Percentiles rank a stretch among this genome's conserved stretches.
phyloP scores from a whole-genome alignment of 2,797 vertebrate genomes.

The Notoglanidium macrostoma region DNA sequence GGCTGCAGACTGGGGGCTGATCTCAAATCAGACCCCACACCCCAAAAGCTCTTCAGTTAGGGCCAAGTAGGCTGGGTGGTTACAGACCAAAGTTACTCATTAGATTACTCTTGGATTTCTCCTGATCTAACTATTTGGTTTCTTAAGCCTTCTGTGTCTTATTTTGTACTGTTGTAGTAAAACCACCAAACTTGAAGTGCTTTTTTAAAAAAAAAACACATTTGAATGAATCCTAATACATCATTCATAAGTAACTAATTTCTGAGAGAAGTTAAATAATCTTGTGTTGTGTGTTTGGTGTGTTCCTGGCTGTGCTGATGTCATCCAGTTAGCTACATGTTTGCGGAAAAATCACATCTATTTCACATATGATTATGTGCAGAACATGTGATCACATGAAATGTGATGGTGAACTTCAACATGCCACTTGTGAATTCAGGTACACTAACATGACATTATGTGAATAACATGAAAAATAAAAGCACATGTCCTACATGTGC shows the following conservation, averaged over 20 bases:
- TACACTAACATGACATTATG: neutral
- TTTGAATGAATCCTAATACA: neutral
- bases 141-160: neutral
- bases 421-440: neutral
- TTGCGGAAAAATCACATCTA: neutral
- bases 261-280: neutral
- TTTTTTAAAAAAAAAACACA: neutral
- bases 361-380: neutral
- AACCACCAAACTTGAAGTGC: neutral
- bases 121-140: neutral
- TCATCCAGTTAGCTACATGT: neutral
- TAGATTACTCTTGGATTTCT: neutral
- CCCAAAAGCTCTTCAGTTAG: neutral
- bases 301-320: neutral
- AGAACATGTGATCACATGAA: neutral
- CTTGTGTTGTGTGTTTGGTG: neutral
- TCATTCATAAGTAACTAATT: neutral
- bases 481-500: no score
- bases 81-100: constrained; percentile 3
- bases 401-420: neutral
- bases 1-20: neutral
- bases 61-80: neutral
- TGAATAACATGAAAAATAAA: neutral
- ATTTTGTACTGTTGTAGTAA: neutral
- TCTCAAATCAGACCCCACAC: constrained; percentile 23